Percentiles rank a stretch among this genome's conserved stretches.
Conservation (phyloP, 2,113 vertebrate genomes). For the Rana temporaria region DNA sequence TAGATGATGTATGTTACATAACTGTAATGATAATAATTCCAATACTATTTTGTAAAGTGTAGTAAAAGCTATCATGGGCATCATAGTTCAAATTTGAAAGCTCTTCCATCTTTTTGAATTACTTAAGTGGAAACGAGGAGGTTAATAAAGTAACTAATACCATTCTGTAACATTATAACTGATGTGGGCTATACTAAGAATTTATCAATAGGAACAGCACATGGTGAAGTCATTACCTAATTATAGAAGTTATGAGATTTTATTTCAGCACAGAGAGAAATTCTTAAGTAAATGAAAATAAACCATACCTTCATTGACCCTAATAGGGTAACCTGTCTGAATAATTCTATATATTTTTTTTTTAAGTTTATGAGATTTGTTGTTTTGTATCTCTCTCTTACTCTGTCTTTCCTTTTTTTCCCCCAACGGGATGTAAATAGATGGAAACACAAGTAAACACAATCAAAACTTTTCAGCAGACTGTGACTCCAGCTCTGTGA, state of each 20-base stretch:
- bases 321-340: too few relatives aligned
- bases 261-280: slow-evolving; percentile 11
- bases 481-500: too few relatives aligned
- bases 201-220: slow-evolving; percentile 40
- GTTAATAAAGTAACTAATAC: slow-evolving; percentile 13
- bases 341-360: too few relatives aligned
- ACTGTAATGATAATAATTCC: slow-evolving; percentile 18
- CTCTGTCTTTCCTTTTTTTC: too few relatives aligned
- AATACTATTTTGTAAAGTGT: slow-evolving; percentile 20
- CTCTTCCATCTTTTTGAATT: neutral
- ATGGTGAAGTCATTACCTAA: slow-evolving; percentile 40
- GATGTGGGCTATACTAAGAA: neutral
- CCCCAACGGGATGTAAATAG: too few relatives aligned
- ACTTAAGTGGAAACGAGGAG: slow-evolving; percentile 2
- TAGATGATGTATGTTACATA: slow-evolving; percentile 19
- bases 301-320: neutral
- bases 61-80: slow-evolving; percentile 25
- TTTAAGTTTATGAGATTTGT: too few relatives aligned
- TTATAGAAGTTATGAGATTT: slow-evolving; percentile 41
- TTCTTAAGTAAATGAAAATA: slow-evolving; percentile 9
- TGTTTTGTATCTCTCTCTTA: too few relatives aligned
- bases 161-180: slow-evolving; percentile 5
- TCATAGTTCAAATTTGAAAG: slow-evolving; percentile 17
- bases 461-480: too few relatives aligned
- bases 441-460: too few relatives aligned